Conservation (phyloP, 2,888 invertebrate species). For the Orthosia gothica region DNA sequence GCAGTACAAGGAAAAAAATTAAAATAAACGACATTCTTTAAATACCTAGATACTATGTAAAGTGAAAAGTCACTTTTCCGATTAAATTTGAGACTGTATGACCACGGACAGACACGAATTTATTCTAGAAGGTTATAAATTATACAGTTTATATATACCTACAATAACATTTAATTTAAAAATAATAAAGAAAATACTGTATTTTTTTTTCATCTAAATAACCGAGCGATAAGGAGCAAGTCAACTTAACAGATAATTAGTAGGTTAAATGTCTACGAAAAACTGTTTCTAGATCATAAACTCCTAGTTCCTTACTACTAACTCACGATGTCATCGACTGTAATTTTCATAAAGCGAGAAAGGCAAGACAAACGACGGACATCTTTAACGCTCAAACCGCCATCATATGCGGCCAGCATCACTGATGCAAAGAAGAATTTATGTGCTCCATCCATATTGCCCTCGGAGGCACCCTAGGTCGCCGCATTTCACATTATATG, state of each 20-base stretch:
- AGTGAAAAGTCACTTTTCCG: too few species aligned
- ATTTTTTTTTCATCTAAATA: too few species aligned
- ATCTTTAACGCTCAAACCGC: conserved; percentile 68
- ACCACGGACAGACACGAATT: too few species aligned
- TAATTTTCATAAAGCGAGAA: conserved; percentile 56
- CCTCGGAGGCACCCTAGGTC: conserved; percentile 51
- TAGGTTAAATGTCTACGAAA: too few species aligned
- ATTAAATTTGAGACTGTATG: too few species aligned
- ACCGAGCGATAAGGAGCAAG: too few species aligned
- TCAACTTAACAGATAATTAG: too few species aligned
- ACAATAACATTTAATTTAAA: too few species aligned
- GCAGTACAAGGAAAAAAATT: not conserved
- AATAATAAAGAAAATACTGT: too few species aligned
- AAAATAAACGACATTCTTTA: not conserved
- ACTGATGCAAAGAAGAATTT: conserved; percentile 82
- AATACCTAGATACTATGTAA: too few species aligned
- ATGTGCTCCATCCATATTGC: conserved; percentile 76
- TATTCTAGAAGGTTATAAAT: too few species aligned
- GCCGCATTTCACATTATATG: conserved; percentile 69
- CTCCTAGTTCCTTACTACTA: conserved; percentile 3
- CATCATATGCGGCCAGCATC: conserved; percentile 77
- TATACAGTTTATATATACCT: too few species aligned
- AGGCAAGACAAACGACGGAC: conserved; percentile 62
- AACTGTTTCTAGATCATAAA: conserved; percentile 6
- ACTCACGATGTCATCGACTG: conserved; percentile 33